Base-by-base conservation (phyloP, 2,888 invertebrate genomes). In the Temnothorax ravouxi region DNA sequence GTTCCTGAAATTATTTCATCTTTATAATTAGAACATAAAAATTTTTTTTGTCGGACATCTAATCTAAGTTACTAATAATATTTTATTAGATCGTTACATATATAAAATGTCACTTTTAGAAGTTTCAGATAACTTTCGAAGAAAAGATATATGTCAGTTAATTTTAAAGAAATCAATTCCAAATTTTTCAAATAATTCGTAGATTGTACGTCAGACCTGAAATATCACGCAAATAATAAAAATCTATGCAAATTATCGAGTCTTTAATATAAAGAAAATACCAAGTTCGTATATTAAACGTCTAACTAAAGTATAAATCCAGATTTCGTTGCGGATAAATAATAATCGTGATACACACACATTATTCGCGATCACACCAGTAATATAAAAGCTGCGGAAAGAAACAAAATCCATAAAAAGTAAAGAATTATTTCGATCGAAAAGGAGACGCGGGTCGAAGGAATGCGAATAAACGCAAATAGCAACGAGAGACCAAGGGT, bases 391-490 rank as follows among this genome's bases (percentile, higher is more conserved):
- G 9, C 21, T 38, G 8, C 1, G 9, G 2, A 66, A 54, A 34
- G 21, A 52, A 47, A 64, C 6, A 41, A 67, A 25, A 44, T 2
- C 4, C 4, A 47, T 25, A 61, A 9, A 71, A 11, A 76, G 18
- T 52, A 21, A 29, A 47, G 34, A 59, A 72, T 47, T 25, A 47
- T 59, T 47, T 80, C 13, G 25, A 72, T 38, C 47, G 21, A 47
- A 41, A 9, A 47, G 3, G 6, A 79, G 5, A 59, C 3, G 9
- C 25, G 13, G 13, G 56, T 38, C 15, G 34, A 34, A 54, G 18
- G 34, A 72, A 76, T 52, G 25, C 25, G 50, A 56, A 56, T 21
- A 44, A 69, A 69, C 18, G 38, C 67, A 8, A 3, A 11, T 34
- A 75, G 25, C 44, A 56, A 52, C 44, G 8, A 71, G 6, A 44